Conservation (phyloP, 2,113 vertebrate species). For the Abramis brama region DNA sequence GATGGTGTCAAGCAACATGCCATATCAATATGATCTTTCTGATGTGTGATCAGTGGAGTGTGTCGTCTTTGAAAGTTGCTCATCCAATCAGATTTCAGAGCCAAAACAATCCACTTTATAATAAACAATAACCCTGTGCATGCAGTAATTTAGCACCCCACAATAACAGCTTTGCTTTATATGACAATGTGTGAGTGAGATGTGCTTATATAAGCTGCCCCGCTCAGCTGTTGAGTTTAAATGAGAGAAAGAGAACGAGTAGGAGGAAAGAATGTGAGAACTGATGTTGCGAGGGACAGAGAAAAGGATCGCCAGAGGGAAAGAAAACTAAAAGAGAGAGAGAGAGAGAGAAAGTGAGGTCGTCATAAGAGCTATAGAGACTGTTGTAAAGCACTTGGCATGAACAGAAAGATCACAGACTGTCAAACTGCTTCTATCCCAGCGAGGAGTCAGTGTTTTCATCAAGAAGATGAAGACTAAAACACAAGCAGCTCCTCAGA, state of each 20-base stretch:
- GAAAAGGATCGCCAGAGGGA: slow-evolving; percentile 35
- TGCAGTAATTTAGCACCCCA: slow-evolving; percentile 9
- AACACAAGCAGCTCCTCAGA: slow-evolving; percentile 7
- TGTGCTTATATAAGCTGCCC: slow-evolving; percentile 27
- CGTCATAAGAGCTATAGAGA: neutral
- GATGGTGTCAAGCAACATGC: neutral
- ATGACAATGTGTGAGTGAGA: slow-evolving; percentile 28
- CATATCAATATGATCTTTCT: neutral
- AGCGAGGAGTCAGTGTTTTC: slow-evolving; percentile 4
- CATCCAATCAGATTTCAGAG: neutral
- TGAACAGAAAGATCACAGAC: neutral
- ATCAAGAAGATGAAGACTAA: neutral
- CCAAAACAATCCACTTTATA: neutral
- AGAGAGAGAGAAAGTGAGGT: slow-evolving; percentile 1
- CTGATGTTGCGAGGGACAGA: slow-evolving; percentile 33
- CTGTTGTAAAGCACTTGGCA: neutral
- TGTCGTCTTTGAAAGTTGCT: neutral
- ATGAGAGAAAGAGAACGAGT: slow-evolving; percentile 36
- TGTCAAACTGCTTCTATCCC: neutral
- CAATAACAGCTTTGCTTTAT: slow-evolving; percentile 16
- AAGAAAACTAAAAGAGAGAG: slow-evolving; percentile 23
- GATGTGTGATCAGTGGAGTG: neutral
- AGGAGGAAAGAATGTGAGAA: slow-evolving; percentile 41
- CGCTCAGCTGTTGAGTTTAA: slow-evolving; percentile 27
- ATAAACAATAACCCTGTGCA: neutral